Evolutionary conservation across 30 jellyfish, hydroid and myxozoan species (phyloP).

Genomic region (Haliclystus octoradiatus): DNA sequence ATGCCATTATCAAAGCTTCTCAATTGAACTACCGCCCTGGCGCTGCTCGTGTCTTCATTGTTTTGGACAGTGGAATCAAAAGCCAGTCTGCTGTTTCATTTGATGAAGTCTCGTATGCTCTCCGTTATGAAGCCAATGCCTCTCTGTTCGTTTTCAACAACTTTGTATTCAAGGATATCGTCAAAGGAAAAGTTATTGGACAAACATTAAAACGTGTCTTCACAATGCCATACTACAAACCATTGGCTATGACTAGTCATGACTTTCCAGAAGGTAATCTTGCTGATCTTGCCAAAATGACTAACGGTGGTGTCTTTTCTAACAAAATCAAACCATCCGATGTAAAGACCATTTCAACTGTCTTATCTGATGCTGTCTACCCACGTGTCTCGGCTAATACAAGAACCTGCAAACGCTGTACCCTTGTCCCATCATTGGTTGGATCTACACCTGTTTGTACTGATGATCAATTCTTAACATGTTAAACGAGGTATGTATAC

Average conservation of each 20-base stretch:
- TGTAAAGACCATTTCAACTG: constrained; percentile 21
- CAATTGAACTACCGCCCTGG: constrained; percentile 82
- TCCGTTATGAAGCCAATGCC: constrained; percentile 73
- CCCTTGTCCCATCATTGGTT: constrained; percentile 2
- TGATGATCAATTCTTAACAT: not conserved
- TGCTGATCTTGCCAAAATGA: constrained; percentile 41
- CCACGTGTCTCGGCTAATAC: constrained; percentile 12
- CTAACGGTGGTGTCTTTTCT: constrained; percentile 62
- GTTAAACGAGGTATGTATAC: not conserved
- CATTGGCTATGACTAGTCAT: constrained; percentile 27
- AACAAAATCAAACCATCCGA: constrained; percentile 35
- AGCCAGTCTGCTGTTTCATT: constrained; percentile 38
- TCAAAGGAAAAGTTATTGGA: constrained; percentile 63
- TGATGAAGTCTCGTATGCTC: constrained; percentile 45
- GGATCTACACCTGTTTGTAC: not conserved
- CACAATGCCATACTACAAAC: constrained; percentile 50
- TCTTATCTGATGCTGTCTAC: constrained; percentile 35
- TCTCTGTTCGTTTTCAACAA: constrained; percentile 63
- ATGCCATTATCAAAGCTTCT: constrained; percentile 68
- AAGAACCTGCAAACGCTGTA: constrained; percentile 25
- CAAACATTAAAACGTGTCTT: constrained; percentile 55
- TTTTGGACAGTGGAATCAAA: constrained; percentile 48
- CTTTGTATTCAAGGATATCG: constrained; percentile 38
- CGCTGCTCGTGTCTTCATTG: constrained; percentile 62
- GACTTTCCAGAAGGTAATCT: constrained; percentile 40